A percentile compares a stretch with the other conserved stretches of the same genome.
phyloP scores from a whole-genome alignment of 2,113 vertebrate species.

The Pycnonotus jocosus region DNA sequence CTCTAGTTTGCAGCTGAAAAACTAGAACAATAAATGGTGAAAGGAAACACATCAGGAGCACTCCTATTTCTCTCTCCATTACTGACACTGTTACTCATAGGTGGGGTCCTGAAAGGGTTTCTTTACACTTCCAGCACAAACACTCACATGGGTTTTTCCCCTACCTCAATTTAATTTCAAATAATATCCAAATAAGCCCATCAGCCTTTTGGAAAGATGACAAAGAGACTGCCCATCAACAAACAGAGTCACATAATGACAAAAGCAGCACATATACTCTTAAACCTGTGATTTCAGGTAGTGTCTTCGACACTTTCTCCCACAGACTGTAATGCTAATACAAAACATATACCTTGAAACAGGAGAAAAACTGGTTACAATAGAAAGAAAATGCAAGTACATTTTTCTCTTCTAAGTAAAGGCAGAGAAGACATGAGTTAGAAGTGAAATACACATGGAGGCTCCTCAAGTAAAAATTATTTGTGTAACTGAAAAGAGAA shows the following conservation, averaged over 20 bases:
- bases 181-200: not conserved
- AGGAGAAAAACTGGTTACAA: not conserved
- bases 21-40: not conserved
- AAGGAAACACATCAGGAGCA: not conserved
- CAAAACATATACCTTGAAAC: not conserved
- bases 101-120: not conserved
- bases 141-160: not conserved
- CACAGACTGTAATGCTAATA: not conserved
- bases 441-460: not conserved
- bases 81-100: not conserved
- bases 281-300: not conserved
- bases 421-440: not conserved
- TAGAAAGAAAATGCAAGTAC: not conserved
- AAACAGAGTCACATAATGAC: not conserved
- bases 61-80: not conserved
- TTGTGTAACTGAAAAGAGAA: not conserved
- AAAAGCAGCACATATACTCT: not conserved
- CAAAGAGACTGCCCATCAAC: not conserved
- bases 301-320: not conserved
- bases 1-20: not conserved
- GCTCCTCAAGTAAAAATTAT: not conserved
- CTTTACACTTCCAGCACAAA: not conserved
- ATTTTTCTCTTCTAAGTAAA: not conserved
- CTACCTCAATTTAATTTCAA: not conserved
- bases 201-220: not conserved